Conservation (phyloP, 2,888 invertebrate species). For the Mimas tiliae region DNA sequence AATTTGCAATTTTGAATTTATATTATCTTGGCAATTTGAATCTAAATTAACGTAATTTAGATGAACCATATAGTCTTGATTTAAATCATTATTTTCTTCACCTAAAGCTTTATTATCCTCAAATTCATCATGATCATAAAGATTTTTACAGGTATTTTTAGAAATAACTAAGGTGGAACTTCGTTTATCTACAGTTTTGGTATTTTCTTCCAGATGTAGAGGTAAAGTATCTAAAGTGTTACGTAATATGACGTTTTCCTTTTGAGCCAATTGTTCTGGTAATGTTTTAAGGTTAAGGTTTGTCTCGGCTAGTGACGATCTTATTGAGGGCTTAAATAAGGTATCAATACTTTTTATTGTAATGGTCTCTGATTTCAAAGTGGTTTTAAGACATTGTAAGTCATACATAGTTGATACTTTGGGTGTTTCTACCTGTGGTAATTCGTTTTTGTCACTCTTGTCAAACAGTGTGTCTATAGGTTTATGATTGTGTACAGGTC, state of each 20-base stretch:
- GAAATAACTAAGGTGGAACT: neutral
- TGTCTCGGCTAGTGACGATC: conserved; percentile 6
- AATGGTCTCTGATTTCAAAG: neutral
- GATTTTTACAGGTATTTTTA: neutral
- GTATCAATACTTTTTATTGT: neutral
- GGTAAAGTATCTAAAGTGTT: neutral
- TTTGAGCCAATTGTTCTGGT: neutral
- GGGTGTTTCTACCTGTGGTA: no score
- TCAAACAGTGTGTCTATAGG: no score
- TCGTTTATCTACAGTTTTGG: neutral
- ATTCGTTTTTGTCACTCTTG: neutral
- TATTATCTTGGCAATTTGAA: neutral
- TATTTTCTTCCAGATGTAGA: neutral
- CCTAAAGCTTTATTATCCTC: neutral
- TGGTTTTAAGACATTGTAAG: neutral
- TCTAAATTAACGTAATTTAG: neutral
- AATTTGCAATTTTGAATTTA: neutral
- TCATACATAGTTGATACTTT: neutral
- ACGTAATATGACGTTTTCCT: neutral
- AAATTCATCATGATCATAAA: neutral
- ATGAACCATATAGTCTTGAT: neutral
- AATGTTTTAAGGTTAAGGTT: neutral
- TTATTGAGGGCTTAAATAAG: neutral
- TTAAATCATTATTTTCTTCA: neutral
- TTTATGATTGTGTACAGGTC: neutral